Base-by-base conservation (phyloP, 2,888 invertebrate species). In the Caenorhabditis angaria region DNA sequence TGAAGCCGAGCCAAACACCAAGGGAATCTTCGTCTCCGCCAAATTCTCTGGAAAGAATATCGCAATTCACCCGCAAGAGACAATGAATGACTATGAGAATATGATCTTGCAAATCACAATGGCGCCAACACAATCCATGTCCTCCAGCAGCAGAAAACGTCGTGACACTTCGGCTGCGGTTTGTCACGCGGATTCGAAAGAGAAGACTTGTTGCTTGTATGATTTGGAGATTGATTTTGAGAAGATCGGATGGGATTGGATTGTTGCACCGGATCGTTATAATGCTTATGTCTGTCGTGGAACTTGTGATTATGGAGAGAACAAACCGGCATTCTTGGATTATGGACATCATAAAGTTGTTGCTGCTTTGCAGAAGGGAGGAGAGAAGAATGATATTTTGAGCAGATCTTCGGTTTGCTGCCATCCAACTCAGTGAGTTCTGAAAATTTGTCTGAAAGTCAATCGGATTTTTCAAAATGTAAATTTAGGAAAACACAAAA, bases 221-320 rank as follows among this genome's bases (percentile, higher is more conserved):
- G 95, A 95, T 0, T 57, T 86, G 48, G 59, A 92, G 18, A 94
- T 97, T 20, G 94, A 96, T 90, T 97, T 97, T 88, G 93, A 93
- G 82, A 92, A 93, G 87, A 95, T 97, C 88, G 95, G 95, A 28
- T 97, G 96, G 95, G 94, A 96, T 88, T 97, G 95, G 92, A 94
- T 97, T 85, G 94, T 97, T 69, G 95, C 95, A 0, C 97, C 97
- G 0, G 94, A 94, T 85, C 91, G 92, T 83, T 97, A 96, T 90
- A 93, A 94, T 86, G 96, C 97, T 8, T 94, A 94, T 89, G 95
- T 95, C 90, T 97, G 97, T 90, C 92, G 94, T 63, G 96, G 97
- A 8, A 94, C 95, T 85, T 97, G 97, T 88, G 93, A 93, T 0
- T 94, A 95, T 88, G 94, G 94, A 10, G 94, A 95, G 18, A 22